Percentiles rank a stretch among this genome's conserved stretches.
Conservation (phyloP, 2,797 vertebrate genomes). For the Alauda arvensis region DNA sequence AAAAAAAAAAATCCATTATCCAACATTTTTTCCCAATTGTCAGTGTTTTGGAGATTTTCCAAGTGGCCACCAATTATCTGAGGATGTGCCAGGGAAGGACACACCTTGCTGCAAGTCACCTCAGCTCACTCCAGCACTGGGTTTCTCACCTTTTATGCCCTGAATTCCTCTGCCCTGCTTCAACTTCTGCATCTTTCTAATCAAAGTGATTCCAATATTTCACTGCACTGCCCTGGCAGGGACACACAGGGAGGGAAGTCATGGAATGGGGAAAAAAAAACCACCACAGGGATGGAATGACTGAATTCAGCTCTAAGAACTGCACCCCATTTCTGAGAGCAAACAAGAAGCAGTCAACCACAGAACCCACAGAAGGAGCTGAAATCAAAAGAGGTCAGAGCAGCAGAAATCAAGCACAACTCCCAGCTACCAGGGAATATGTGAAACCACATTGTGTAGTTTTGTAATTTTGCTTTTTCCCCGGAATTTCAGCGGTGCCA, state of each 20-base stretch:
- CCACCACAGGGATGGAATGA: not conserved
- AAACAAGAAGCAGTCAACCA: not conserved
- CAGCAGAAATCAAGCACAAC: conserved; percentile 36
- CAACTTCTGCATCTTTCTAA: not conserved
- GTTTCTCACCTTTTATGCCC: not conserved
- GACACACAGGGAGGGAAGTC: not conserved
- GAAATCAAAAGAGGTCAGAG: conserved; percentile 44
- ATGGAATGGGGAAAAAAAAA: not conserved
- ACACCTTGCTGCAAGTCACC: not conserved
- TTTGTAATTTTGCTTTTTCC: not conserved
- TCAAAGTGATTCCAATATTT: not conserved
- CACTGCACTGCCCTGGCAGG: not conserved
- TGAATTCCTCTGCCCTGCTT: not conserved
- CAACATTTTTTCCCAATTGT: not conserved
- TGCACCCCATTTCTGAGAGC: not conserved
- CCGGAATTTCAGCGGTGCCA: conserved; percentile 27
- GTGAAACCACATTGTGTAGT: not conserved
- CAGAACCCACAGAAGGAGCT: conserved; percentile 33
- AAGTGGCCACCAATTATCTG: not conserved
- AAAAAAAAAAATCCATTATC: not conserved
- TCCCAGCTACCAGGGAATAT: not conserved
- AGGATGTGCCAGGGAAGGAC: not conserved
- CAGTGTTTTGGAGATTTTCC: not conserved
- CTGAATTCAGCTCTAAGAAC: not conserved
- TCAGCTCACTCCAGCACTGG: not conserved